These are phyloP conservation scores for Harlomillsia oculata DNA, from an alignment of 1,140 invertebrate genomes.

Conservation along the genomic window DNA sequence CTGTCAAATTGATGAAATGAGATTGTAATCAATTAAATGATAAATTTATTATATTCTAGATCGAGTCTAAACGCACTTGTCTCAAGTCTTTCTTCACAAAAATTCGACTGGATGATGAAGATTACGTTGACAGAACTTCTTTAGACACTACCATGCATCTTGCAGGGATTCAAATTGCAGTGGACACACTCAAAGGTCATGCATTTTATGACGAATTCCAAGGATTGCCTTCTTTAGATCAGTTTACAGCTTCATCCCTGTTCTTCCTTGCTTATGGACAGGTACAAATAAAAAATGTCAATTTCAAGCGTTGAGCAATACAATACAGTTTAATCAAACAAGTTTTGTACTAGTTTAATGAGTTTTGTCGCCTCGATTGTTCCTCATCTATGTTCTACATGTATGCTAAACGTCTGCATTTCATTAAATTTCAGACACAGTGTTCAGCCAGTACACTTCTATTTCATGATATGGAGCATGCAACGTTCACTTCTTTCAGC, in stretches of 20 bases:
- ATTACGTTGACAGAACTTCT: slow-evolving; percentile 35
- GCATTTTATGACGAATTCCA: slow-evolving; percentile 35
- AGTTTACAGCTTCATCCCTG: slow-evolving; percentile 40
- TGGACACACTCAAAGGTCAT: slow-evolving; percentile 37
- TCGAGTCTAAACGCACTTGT: slow-evolving; percentile 40
- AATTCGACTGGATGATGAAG: slow-evolving; percentile 31
- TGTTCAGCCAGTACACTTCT: slow-evolving; percentile 29
- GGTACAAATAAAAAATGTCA: slow-evolving; percentile 16
- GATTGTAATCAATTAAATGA: too few species aligned
- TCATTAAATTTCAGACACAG: slow-evolving; percentile 26
- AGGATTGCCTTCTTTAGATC: slow-evolving; percentile 41
- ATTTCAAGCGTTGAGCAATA: slow-evolving; percentile 13
- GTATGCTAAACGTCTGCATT: neutral
- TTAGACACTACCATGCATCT: slow-evolving; percentile 42
- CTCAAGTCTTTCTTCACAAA: slow-evolving; percentile 38
- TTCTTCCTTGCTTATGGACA: slow-evolving; percentile 44
- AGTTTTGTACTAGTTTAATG: slow-evolving; percentile 11
- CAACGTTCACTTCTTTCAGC: slow-evolving; percentile 21
- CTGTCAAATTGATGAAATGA: too few species aligned
- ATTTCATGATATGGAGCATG: slow-evolving; percentile 36
- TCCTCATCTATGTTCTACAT: slow-evolving; percentile 11
- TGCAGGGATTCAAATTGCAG: slow-evolving; percentile 40
- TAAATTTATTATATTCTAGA: too few species aligned
- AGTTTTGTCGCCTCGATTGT: slow-evolving; percentile 7
- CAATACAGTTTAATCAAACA: too few species aligned